A percentile compares a stretch with the other conserved stretches of the same genome.
Conservation (phyloP, 2,888 invertebrate species). For the Latrodectus elegans region DNA sequence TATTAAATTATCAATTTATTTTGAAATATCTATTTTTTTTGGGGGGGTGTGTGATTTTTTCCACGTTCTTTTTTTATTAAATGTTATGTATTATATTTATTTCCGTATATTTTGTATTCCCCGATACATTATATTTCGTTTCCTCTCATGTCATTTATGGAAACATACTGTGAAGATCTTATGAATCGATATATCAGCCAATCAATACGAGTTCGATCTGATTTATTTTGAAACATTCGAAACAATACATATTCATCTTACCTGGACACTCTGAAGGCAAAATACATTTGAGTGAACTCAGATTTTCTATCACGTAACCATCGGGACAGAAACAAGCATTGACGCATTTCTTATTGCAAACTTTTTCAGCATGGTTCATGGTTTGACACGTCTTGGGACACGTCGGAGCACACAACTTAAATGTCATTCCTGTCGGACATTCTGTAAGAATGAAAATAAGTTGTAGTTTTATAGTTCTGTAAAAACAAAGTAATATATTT, state of each 20-base stretch:
- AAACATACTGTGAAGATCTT: too few species aligned
- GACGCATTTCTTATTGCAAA: constrained; percentile 5
- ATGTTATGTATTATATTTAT: too few species aligned
- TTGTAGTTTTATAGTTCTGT: neutral
- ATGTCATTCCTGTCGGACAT: constrained; percentile 23
- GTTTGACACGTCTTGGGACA: constrained; percentile 26
- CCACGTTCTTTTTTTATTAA: too few species aligned
- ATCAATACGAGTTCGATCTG: too few species aligned
- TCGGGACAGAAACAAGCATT: constrained; percentile 36
- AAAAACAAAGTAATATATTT: neutral
- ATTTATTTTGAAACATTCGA: too few species aligned
- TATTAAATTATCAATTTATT: too few species aligned
- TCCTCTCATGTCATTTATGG: too few species aligned
- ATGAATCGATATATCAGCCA: too few species aligned
- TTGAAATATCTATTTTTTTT: too few species aligned
- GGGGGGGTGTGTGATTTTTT: too few species aligned
- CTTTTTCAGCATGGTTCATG: neutral
- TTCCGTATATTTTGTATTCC: too few species aligned
- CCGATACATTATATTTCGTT: too few species aligned
- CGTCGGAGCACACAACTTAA: constrained; percentile 5
- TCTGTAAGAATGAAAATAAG: neutral
- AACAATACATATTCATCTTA: neutral
- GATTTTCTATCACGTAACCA: constrained; percentile 26
- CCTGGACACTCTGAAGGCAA: constrained; percentile 20
- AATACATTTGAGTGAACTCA: constrained; percentile 1